Conservation (phyloP, 2,113 vertebrate species). For the Peromyscus californicus region DNA sequence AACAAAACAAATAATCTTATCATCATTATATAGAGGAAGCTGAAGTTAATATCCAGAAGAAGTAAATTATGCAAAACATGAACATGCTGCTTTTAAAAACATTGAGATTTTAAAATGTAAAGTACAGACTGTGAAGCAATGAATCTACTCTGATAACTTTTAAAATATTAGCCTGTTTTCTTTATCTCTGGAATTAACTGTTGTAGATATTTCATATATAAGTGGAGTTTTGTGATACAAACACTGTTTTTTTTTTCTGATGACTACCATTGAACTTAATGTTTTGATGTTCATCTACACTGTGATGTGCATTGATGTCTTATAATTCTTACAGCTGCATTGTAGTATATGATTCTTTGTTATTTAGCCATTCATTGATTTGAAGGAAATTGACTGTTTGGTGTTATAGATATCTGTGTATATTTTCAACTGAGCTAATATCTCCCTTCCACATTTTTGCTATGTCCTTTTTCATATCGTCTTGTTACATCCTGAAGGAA, state of each 20-base stretch:
- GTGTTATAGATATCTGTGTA: neutral
- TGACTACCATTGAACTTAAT: neutral
- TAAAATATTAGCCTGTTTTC: neutral
- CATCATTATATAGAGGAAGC: neutral
- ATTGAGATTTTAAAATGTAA: neutral
- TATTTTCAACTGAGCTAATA: neutral
- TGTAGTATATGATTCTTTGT: neutral
- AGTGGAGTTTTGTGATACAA: neutral
- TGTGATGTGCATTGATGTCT: neutral
- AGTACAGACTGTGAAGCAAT: neutral
- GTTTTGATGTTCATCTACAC: neutral
- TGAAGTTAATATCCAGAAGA: neutral
- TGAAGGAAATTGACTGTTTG: neutral
- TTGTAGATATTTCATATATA: neutral
- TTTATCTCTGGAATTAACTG: neutral
- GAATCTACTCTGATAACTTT: neutral
- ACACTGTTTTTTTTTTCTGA: neutral
- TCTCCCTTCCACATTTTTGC: neutral
- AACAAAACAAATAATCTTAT: neutral
- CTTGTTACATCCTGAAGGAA: neutral
- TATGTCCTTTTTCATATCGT: neutral
- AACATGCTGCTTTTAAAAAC: neutral
- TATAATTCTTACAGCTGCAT: neutral
- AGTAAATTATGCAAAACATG: neutral
- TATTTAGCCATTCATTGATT: neutral